Evolutionary conservation across 1,140 invertebrate species (phyloP).

Genomic region (Drosophila asahinai): DNA sequence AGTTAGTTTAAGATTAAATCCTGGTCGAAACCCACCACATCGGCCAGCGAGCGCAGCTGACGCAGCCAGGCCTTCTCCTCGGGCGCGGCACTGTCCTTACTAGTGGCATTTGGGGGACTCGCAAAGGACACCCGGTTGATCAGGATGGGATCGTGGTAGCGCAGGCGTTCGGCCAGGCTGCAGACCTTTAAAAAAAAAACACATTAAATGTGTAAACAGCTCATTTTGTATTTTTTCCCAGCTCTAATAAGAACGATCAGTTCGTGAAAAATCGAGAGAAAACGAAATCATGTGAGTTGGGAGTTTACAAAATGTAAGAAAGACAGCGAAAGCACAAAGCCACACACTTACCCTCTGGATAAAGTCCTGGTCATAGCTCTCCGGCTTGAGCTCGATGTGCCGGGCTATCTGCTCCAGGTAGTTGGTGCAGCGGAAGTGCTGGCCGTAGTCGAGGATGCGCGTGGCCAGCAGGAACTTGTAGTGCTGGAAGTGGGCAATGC

Average conservation of each 20-base stretch:
- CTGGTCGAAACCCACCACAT: constrained; percentile 40
- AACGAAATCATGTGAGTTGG: no score
- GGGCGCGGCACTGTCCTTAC: constrained; percentile 42
- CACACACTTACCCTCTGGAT: constrained; percentile 86
- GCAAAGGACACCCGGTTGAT: constrained; percentile 73
- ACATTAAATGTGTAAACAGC: background rate
- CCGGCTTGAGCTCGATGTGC: constrained; percentile 88
- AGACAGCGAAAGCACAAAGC: no score
- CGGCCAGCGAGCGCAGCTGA: constrained; percentile 84
- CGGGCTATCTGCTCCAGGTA: constrained; percentile 93
- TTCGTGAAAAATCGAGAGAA: no score
- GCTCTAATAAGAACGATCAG: no score
- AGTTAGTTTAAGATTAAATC: background rate
- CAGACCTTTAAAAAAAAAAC: constrained; percentile 57
- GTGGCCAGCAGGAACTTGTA: constrained; percentile 91
- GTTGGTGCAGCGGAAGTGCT: constrained; percentile 89
- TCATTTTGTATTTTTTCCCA: no score
- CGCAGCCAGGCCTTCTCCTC: constrained; percentile 87
- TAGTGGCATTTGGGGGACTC: constrained; percentile 67
- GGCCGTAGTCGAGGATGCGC: constrained; percentile 92
- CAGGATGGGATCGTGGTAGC: constrained; percentile 91
- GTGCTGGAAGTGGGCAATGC: constrained; percentile 90
- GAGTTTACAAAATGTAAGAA: no score
- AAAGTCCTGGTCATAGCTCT: constrained; percentile 87
- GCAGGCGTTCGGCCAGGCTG: constrained; percentile 87